Percentiles rank a stretch among this genome's conserved stretches.
Evolutionary conservation across 2,888 invertebrate genomes (phyloP).

Genomic region (Scaptomyza caliginosa): DNA sequence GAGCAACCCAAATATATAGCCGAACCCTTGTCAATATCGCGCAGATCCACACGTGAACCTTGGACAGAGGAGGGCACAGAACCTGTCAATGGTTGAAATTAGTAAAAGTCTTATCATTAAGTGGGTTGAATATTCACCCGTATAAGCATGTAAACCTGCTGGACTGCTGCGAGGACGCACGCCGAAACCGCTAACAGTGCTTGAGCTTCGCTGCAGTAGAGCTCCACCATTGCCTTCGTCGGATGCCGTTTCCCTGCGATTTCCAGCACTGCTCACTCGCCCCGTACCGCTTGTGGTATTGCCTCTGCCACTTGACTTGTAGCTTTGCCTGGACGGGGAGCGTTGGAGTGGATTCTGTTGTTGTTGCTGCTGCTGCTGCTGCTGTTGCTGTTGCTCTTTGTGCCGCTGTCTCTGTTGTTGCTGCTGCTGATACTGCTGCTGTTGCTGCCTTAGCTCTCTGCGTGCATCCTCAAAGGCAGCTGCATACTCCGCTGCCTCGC

Average conservation of each 20-base stretch:
- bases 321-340: constrained; percentile 54
- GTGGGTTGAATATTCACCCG: constrained; percentile 83
- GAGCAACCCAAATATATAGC: constrained; percentile 86
- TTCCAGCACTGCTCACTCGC: constrained; percentile 70
- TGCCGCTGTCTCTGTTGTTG: background rate
- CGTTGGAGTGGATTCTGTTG: constrained; percentile 44
- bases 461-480: constrained; percentile 77
- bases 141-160: constrained; percentile 91
- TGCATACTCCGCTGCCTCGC: constrained; percentile 81
- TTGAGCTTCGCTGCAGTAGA: constrained; percentile 82
- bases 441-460: constrained; percentile 57
- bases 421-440: constrained; percentile 43
- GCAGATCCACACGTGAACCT: constrained; percentile 88
- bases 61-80: constrained; percentile 90
- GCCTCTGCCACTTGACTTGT: constrained; percentile 35
- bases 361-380: constrained; percentile 32
- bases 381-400: constrained; percentile 9
- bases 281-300: constrained; percentile 42
- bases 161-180: constrained; percentile 91
- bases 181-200: constrained; percentile 82
- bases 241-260: constrained; percentile 43
- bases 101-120: background rate
- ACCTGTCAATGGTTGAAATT: constrained; percentile 82
- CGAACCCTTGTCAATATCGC: constrained; percentile 86
- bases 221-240: constrained; percentile 31